Evolutionary conservation across 2,888 invertebrate species (phyloP).

Genomic region (Melipona beecheii): DNA sequence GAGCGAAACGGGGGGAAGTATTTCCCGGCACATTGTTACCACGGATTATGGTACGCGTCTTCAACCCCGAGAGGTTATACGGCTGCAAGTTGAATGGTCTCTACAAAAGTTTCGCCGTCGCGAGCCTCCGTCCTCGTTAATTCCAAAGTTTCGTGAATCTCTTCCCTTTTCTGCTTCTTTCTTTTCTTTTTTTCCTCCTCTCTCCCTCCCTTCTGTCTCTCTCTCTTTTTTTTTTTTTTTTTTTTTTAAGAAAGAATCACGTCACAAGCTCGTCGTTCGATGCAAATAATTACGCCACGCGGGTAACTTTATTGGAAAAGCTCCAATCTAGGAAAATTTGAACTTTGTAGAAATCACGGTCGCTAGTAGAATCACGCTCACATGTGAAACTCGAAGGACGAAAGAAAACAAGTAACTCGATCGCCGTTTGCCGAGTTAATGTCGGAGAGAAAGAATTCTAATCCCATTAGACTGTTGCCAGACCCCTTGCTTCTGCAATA

Average conservation of each 20-base stretch:
- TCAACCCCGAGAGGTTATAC: constrained; percentile 69
- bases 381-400: background rate
- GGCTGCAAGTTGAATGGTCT: constrained; percentile 71
- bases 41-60: constrained; percentile 71
- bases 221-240: no score
- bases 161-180: constrained; percentile 38
- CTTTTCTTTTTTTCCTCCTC: background rate
- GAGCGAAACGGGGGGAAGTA: constrained; percentile 43
- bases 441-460: background rate
- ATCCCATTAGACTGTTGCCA: background rate
- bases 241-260: constrained; percentile 4
- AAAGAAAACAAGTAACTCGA: background rate
- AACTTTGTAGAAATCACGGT: background rate
- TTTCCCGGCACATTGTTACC: constrained; percentile 70
- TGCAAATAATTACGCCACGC: background rate
- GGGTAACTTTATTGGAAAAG: background rate
- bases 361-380: no score
- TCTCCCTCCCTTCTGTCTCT: background rate
- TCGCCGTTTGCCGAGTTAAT: background rate
- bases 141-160: constrained; percentile 72
- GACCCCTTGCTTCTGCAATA: background rate
- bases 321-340: background rate
- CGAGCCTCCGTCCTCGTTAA: constrained; percentile 69
- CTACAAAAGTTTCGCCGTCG: constrained; percentile 67
- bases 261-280: background rate